Conservation (phyloP, 1,140 invertebrate species). For the Rhynchophorus ferrugineus region DNA sequence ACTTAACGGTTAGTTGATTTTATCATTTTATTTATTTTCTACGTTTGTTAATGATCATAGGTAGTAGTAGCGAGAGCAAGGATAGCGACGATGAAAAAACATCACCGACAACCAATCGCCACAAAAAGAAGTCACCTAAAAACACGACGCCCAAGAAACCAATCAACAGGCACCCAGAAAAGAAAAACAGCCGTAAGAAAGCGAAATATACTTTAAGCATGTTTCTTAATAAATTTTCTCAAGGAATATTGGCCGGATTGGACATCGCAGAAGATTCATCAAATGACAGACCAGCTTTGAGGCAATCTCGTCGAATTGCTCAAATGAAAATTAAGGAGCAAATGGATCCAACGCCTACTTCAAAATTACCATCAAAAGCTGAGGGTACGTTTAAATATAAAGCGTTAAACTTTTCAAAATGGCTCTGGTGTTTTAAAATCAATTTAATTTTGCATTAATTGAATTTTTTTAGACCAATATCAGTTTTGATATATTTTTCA, state of each 20-base stretch:
- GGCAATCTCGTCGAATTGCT: constrained; percentile 73
- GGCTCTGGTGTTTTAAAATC: no score
- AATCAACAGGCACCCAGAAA: constrained; percentile 5
- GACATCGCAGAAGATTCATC: constrained; percentile 16
- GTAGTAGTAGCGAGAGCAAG: constrained; percentile 16
- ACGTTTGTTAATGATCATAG: not conserved
- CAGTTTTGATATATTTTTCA: no score
- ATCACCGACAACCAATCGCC: constrained; percentile 6
- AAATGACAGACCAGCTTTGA: constrained; percentile 47
- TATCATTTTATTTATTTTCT: not conserved
- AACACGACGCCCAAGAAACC: constrained; percentile 4
- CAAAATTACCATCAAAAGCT: constrained; percentile 54
- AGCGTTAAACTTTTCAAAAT: not conserved
- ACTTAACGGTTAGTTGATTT: constrained; percentile 44
- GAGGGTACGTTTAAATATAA: not conserved
- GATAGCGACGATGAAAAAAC: constrained; percentile 12
- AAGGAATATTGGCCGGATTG: constrained; percentile 38
- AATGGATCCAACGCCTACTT: constrained; percentile 58
- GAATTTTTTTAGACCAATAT: no score
- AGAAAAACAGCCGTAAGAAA: constrained; percentile 18
- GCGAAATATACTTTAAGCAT: not conserved
- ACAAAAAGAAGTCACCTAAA: constrained; percentile 1
- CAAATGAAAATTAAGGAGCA: constrained; percentile 80
- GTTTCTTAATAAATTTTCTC: constrained; percentile 4
- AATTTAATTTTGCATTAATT: no score